Conservation (phyloP, 2,797 vertebrate species). For the Orientallactaga sibirica region DNA sequence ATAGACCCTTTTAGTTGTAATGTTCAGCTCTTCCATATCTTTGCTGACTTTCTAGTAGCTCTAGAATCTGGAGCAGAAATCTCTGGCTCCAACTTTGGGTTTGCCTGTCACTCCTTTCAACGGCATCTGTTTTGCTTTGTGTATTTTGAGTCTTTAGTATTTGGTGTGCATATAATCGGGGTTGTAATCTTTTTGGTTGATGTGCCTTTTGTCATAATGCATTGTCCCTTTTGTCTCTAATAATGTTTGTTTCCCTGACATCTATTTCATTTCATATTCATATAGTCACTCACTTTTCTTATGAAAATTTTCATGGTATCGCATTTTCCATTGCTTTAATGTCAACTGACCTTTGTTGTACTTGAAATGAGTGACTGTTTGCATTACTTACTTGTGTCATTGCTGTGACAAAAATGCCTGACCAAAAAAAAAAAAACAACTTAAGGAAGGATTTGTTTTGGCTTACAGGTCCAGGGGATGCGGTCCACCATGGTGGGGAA, state of each 20-base stretch:
- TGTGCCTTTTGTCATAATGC: background rate
- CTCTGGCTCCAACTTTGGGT: background rate
- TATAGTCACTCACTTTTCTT: background rate
- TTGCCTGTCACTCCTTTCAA: background rate
- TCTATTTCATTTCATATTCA: background rate
- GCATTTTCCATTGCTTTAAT: background rate
- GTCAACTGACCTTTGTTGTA: background rate
- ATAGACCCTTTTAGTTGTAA: background rate
- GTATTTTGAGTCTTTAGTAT: background rate
- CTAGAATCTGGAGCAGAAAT: background rate
- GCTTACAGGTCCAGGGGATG: too few relatives aligned
- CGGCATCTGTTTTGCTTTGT: background rate
- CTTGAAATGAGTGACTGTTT: constrained; percentile 31
- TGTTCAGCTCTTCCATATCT: background rate
- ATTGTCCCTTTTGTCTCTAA: background rate
- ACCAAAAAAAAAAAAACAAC: too few relatives aligned
- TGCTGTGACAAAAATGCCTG: too few relatives aligned
- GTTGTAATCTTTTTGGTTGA: background rate
- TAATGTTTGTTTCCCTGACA: background rate
- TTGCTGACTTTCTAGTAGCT: background rate
- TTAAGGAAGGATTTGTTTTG: too few relatives aligned
- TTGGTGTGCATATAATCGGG: background rate
- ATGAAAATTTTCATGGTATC: background rate
- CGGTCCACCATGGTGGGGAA: too few relatives aligned
- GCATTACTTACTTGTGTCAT: too few relatives aligned